phyloP scores from a whole-genome alignment of 1,140 invertebrate genomes.

The Drosophila setifemur region DNA sequence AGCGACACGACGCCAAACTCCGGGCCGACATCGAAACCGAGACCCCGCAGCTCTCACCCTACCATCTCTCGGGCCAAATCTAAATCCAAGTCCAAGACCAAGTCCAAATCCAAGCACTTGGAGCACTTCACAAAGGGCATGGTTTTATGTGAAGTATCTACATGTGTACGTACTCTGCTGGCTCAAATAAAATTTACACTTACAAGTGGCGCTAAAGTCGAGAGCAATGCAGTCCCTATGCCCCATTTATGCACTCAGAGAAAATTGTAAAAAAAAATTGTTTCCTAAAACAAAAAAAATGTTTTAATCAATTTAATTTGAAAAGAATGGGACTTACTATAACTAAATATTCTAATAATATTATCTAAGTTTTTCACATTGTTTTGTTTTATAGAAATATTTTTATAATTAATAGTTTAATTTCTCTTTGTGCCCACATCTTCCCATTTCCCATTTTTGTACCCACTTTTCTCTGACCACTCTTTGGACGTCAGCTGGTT shows the following conservation, averaged over 20 bases:
- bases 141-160: constrained; percentile 27
- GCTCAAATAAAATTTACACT: constrained; percentile 79
- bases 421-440: too few species aligned
- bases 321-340: too few species aligned
- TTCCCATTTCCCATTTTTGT: neutral
- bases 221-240: constrained; percentile 48
- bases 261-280: too few species aligned
- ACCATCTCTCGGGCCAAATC: too few species aligned
- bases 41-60: too few species aligned
- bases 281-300: too few species aligned
- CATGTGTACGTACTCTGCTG: constrained; percentile 49
- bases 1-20: constrained; percentile 66
- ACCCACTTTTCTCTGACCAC: neutral
- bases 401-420: too few species aligned
- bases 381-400: too few species aligned
- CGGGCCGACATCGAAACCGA: constrained; percentile 16
- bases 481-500: constrained; percentile 62
- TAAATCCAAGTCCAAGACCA: constrained; percentile 13
- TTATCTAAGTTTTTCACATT: too few species aligned
- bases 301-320: too few species aligned
- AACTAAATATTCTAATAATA: too few species aligned
- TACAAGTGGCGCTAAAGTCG: constrained; percentile 79
- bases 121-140: constrained; percentile 57
- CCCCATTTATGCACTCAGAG: neutral
- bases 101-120: constrained; percentile 53